Evolutionary conservation across 2,113 vertebrate species (phyloP), one percentile per base, ranked within the genome.

Genomic region (Turdus rufiventris): DNA sequence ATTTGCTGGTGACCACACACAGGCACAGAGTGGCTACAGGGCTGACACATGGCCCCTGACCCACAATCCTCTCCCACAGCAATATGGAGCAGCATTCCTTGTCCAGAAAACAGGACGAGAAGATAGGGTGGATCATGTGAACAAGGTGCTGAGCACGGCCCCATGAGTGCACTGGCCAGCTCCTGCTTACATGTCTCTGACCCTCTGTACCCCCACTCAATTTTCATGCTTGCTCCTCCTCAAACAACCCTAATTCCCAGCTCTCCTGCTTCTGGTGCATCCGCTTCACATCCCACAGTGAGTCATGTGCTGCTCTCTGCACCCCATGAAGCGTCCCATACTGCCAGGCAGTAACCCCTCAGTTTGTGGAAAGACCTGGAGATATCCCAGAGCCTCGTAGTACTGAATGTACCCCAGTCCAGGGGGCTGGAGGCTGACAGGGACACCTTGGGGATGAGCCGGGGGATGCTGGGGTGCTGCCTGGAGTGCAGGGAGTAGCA

Each of bases 71-170:
- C 8, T 60, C 18, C 12, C 3, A 3, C 26, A 68, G 16, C 8
- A 31, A 15, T 6, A 21, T 2, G 7, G 25, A 33, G 18, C 9
- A 66, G 7, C 3, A 5, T 1, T 12, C 8, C 24, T 57, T 6
- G 1, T 10, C 15, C 3, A 2, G 12, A 38, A 89, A n/a, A 17
- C 2, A 38, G 14, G 29, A n/a, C 14, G 25, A 60, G 18, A 83
- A 66, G 16, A 65, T 8, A 17, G 19, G 3, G 16, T 9, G 1
- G 8, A 29, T 21, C 2, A 2, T 4, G 3, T 4, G 1, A 3
- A 34, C 12, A 6, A 2, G 23, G 5, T 5, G 0, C 5, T 31
- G 17, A 31, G 4, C 23, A 42, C 0, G 3, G 5, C 3, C 24
- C 3, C 15, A 19, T 1, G 0, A 31, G 5, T 5, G 29, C 14